A percentile compares a stretch with the other conserved stretches of the same genome.
Evolutionary conservation across 2,797 vertebrate species (phyloP).

Genomic region (Philypnodon macrostomus): DNA sequence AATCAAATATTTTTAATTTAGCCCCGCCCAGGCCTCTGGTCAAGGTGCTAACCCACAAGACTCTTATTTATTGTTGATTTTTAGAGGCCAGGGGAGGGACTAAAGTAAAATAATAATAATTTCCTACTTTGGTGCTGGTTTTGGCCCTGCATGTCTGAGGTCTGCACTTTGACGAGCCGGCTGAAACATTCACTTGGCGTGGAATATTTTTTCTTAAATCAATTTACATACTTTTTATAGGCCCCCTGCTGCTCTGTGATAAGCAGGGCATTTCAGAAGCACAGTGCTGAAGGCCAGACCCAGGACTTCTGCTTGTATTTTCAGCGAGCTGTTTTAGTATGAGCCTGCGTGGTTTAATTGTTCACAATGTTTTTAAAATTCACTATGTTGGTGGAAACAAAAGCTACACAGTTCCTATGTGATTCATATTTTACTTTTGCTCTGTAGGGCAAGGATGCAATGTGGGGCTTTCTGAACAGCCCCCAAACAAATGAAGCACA

Average conservation of each 20-base stretch:
- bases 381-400: neutral
- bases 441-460: too few species aligned
- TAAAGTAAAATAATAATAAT: too few species aligned
- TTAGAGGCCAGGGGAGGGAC: too few species aligned
- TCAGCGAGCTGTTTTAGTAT: slow-evolving; percentile 1
- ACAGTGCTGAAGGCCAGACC: neutral
- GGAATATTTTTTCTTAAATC: slow-evolving; percentile 7
- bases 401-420: neutral
- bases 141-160: slow-evolving; percentile 5
- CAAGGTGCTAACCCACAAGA: too few species aligned
- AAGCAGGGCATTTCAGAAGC: slow-evolving; percentile 11
- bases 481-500: too few species aligned
- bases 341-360: neutral
- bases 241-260: slow-evolving; percentile 25
- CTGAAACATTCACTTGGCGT: slow-evolving; percentile 13
- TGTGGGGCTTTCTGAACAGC: too few species aligned
- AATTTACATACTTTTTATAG: slow-evolving; percentile 26
- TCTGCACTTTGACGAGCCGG: slow-evolving; percentile 17
- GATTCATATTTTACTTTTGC: neutral
- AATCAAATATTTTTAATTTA: too few species aligned
- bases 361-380: neutral
- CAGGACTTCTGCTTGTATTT: neutral
- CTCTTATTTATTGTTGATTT: too few species aligned
- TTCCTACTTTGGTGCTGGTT: slow-evolving; percentile 11
- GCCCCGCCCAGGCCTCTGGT: too few species aligned